Percentiles rank a stretch among this genome's conserved stretches.
These are phyloP conservation scores for Chymomyza amoena DNA, from an alignment of 2,888 invertebrate genomes.

Conservation along the genomic window DNA sequence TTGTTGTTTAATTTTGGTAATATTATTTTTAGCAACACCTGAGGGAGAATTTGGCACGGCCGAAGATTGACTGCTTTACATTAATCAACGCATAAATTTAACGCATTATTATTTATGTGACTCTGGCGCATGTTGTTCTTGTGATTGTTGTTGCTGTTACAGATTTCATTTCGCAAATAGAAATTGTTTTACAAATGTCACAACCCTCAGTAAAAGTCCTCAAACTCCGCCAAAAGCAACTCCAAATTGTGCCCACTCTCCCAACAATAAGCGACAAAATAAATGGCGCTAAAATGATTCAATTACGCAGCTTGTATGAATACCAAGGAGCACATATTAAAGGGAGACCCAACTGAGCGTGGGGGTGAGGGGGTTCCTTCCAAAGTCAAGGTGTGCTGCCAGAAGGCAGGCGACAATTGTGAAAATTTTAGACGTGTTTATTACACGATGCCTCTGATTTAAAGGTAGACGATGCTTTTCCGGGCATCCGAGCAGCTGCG, in stretches of 20 bases:
- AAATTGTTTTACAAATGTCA: conserved; percentile 72
- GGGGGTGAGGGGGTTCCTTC: conserved; percentile 42
- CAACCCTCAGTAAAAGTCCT: conserved; percentile 25
- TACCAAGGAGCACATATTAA: not conserved
- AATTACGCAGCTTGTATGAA: conserved; percentile 53
- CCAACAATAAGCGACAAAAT: conserved; percentile 52
- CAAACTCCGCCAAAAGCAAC: not conserved
- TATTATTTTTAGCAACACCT: conserved; percentile 55
- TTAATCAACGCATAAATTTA: conserved; percentile 70
- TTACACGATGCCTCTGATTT: conserved; percentile 37
- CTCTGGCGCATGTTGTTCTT: conserved; percentile 25
- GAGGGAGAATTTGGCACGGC: conserved; percentile 35
- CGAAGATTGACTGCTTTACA: conserved; percentile 64
- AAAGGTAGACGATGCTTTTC: conserved; percentile 33
- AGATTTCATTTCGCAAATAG: conserved; percentile 67
- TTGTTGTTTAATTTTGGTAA: not conserved
- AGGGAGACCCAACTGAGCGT: conserved; percentile 43
- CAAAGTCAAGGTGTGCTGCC: not conserved
- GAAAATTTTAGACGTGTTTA: conserved; percentile 62
- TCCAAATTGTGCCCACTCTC: not conserved
- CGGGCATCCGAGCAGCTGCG: conserved; percentile 22
- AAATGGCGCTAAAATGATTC: conserved; percentile 73
- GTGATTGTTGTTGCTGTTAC: conserved; percentile 29
- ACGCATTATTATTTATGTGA: conserved; percentile 72
- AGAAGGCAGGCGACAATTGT: conserved; percentile 21